phyloP scores from a whole-genome alignment of 2,113 vertebrate genomes.

The Brienomyrus longianalis region DNA sequence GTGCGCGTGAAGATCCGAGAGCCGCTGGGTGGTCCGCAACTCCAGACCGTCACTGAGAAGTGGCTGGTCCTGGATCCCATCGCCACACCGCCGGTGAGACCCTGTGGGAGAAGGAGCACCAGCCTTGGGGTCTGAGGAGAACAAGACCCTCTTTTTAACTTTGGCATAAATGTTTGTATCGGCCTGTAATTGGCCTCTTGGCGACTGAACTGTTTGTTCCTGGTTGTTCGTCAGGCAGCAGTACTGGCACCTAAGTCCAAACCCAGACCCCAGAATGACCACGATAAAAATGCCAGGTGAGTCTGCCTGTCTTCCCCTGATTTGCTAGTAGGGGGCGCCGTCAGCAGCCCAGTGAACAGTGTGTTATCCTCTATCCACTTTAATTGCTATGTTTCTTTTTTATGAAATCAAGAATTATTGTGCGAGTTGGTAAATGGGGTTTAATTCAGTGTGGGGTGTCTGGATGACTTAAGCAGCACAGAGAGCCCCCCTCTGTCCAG shows the following conservation, averaged over 20 bases:
- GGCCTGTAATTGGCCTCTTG: neutral
- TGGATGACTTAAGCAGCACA: neutral
- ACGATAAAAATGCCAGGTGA: conserved; percentile 19
- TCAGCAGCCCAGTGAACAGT: neutral
- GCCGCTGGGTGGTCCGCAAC: conserved; percentile 68
- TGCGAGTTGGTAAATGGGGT: neutral
- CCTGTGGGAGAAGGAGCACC: conserved; percentile 29
- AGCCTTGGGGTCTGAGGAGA: neutral
- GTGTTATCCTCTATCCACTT: neutral
- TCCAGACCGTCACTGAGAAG: conserved; percentile 72
- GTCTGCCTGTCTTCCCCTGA: neutral
- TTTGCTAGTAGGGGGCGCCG: neutral
- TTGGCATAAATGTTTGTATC: neutral
- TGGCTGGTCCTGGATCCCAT: conserved; percentile 75
- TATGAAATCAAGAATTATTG: neutral
- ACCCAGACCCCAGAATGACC: conserved; percentile 50
- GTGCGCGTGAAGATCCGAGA: conserved; percentile 76
- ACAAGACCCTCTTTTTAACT: neutral
- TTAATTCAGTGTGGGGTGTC: neutral
- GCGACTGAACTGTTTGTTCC: neutral
- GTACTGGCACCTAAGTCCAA: conserved; percentile 47
- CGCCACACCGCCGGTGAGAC: conserved; percentile 38
- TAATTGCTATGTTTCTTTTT: neutral
- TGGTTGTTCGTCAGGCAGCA: conserved; percentile 5
- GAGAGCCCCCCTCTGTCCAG: neutral